Evolutionary conservation across 2,797 vertebrate genomes (phyloP), one percentile per base, ranked within the genome.

Genomic region (Eutrigla gurnardus): DNA sequence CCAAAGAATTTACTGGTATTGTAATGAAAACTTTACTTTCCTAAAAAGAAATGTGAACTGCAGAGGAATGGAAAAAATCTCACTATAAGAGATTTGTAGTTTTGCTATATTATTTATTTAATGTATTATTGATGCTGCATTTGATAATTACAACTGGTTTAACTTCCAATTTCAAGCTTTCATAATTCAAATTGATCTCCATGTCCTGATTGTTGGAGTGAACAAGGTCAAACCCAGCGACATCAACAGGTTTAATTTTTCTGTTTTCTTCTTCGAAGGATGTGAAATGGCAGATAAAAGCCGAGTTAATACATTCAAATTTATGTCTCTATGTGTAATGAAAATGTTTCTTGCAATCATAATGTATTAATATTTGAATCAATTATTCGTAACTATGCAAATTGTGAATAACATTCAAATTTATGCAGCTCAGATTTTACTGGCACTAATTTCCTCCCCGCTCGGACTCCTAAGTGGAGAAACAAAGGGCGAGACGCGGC

Each of bases 321-420:
- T 37, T 33, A 33, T 18, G 7, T 50, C 37, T 53, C 18, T 8
- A 6, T 49, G 17, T 39, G 32, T 17, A 7, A 0, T 15, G 57
- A 2, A 45, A 61, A 53, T 40, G 4, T 46, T 14, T 63, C 2
- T 25, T 25, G 25, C 25, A 25, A 25, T 25, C 25, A 25, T 25
- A 25, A 25, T 25, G 25, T 25, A 25, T 65, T 43, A 37, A 37
- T 18, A 7, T 55, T 75, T 58, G 13, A 52, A 42, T 43, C 35
- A 50, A 57, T 65, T 25, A 25, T 25, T 25, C 2, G 15, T 12
- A 9, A 17, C 45, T 42, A n/a, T 53, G 15, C 25, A 73, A 55
- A 70, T 15, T 52, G 11, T 58, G n/a, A 6, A 25, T 49, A 49
- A 45, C 18, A 61, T 49, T 76, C 1, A 45, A 37, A 70, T 73